Evolutionary conservation across 1,140 invertebrate species (phyloP).

Genomic region (Olivierus martensii): DNA sequence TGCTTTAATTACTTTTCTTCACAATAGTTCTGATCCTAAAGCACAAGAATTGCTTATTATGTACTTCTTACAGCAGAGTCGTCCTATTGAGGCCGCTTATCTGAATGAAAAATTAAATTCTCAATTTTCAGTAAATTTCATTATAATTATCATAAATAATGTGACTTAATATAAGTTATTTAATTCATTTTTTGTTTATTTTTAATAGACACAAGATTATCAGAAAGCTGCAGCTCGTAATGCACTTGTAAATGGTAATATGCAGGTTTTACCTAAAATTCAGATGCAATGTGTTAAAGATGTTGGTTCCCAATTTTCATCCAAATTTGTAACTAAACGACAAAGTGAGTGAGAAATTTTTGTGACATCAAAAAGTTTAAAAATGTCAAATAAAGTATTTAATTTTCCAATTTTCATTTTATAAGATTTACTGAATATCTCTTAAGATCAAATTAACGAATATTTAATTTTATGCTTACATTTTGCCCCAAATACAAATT

Average conservation of each 20-base stretch:
- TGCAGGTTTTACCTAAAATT: conserved; percentile 11
- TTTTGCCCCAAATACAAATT: too few relatives aligned
- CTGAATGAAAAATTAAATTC: conserved; percentile 26
- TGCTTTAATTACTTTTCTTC: conserved; percentile 38
- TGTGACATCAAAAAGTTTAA: too few relatives aligned
- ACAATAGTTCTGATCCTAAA: conserved; percentile 32
- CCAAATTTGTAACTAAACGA: neutral
- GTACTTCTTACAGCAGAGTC: conserved; percentile 33
- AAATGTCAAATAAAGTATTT: too few relatives aligned
- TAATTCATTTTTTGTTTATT: conserved; percentile 6
- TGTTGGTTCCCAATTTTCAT: conserved; percentile 4
- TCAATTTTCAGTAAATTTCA: neutral
- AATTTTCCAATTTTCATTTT: too few relatives aligned
- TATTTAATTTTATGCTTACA: too few relatives aligned
- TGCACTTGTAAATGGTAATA: conserved; percentile 28
- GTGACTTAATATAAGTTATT: too few relatives aligned
- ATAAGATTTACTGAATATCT: too few relatives aligned
- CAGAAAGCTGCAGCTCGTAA: conserved; percentile 28
- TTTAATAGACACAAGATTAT: neutral
- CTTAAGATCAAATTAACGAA: too few relatives aligned
- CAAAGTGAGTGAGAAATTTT: neutral
- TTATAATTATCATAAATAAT: too few relatives aligned
- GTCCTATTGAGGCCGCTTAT: conserved; percentile 30
- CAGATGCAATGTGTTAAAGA: conserved; percentile 14
- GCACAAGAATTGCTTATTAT: conserved; percentile 36